phyloP scores from a whole-genome alignment of 2,888 invertebrate species.

The Macrophya annulata region DNA sequence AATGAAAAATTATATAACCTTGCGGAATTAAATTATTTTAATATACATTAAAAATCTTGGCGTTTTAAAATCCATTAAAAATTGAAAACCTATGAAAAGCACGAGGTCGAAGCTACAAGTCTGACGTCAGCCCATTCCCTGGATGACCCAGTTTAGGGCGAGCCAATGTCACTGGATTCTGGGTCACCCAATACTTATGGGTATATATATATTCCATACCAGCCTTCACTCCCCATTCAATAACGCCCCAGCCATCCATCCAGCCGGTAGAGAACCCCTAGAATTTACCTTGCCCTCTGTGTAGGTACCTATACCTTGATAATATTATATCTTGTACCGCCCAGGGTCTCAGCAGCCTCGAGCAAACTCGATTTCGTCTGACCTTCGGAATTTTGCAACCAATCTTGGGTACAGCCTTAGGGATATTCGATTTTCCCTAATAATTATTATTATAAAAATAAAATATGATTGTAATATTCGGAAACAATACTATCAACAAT shows the following conservation, averaged over 20 bases:
- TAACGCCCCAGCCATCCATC: conserved; percentile 34
- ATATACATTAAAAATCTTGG: neutral
- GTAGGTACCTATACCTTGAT: conserved; percentile 12
- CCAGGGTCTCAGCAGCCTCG: conserved; percentile 32
- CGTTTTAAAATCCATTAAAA: neutral
- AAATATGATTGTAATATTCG: neutral
- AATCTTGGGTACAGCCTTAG: neutral
- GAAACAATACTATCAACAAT: neutral
- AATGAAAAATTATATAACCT: no score
- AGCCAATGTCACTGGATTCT: conserved; percentile 53
- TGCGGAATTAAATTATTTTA: no score
- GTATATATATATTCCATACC: neutral
- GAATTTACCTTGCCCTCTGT: conserved; percentile 34
- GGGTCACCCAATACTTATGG: conserved; percentile 50
- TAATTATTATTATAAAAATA: neutral
- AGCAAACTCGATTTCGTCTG: conserved; percentile 50
- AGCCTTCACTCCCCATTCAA: conserved; percentile 44
- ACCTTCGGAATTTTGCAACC: conserved; percentile 39
- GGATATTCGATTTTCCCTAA: neutral
- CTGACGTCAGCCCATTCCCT: conserved; percentile 33
- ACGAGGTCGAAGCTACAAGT: conserved; percentile 44
- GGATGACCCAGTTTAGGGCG: conserved; percentile 54
- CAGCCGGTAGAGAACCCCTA: conserved; percentile 14
- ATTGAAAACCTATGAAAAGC: neutral
- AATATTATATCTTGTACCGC: conserved; percentile 11